phyloP scores from a whole-genome alignment of 2,113 vertebrate species.

The Serinus canaria region DNA sequence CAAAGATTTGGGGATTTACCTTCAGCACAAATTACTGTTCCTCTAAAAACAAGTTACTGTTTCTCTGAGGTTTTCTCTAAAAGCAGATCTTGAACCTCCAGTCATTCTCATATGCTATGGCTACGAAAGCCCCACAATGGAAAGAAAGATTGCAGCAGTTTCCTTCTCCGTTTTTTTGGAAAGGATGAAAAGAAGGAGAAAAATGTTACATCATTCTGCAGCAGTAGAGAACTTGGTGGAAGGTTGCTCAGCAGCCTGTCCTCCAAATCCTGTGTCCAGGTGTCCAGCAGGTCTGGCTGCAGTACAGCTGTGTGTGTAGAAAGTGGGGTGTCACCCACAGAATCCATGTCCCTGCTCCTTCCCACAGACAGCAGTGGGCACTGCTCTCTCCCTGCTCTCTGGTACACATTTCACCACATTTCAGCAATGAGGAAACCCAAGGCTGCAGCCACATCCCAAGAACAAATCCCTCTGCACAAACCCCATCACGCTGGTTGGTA shows the following conservation, averaged over 20 bases:
- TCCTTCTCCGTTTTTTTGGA: neutral
- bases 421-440: neutral
- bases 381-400: neutral
- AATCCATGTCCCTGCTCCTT: neutral
- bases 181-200: neutral
- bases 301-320: neutral
- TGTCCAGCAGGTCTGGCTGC: neutral
- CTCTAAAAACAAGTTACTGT: neutral
- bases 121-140: neutral
- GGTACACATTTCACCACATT: neutral
- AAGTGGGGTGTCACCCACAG: neutral
- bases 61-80: neutral
- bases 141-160: neutral
- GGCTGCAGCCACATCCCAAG: neutral
- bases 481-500: neutral
- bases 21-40: neutral
- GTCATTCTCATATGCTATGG: accelerated
- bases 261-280: neutral
- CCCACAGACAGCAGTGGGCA: neutral
- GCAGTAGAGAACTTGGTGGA: neutral
- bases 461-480: neutral
- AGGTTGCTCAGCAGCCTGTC: neutral
- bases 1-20: neutral
- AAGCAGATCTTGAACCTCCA: neutral
- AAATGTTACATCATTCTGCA: neutral